phyloP scores from a whole-genome alignment of 2,113 vertebrate species.

The Lepisosteus oculatus region DNA sequence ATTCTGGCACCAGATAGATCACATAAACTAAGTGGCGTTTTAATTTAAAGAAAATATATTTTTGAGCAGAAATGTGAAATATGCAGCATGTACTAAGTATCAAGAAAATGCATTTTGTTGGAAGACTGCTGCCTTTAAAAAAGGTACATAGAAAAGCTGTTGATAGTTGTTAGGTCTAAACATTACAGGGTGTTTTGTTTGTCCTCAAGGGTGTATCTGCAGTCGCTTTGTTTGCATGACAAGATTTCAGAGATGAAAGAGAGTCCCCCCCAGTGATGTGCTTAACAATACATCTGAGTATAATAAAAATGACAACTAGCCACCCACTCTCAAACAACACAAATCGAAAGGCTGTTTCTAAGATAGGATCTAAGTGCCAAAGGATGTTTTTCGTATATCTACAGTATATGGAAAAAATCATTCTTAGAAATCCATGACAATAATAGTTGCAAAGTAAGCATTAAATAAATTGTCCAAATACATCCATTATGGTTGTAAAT shows the following conservation, averaged over 20 bases:
- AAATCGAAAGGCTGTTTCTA: too few relatives aligned
- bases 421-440: too few relatives aligned
- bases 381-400: too few relatives aligned
- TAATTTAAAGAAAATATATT: background rate
- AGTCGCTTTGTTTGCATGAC: background rate
- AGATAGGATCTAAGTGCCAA: too few relatives aligned
- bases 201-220: conserved; percentile 3
- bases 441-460: too few relatives aligned
- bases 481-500: too few relatives aligned
- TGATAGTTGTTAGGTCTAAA: background rate
- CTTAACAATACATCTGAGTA: conserved; percentile 11
- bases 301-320: conserved; percentile 16
- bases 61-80: background rate
- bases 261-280: background rate
- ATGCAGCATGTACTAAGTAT: background rate
- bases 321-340: conserved; percentile 3
- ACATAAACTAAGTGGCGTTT: conserved; percentile 3
- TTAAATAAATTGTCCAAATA: too few relatives aligned
- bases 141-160: background rate
- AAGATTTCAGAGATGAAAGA: background rate
- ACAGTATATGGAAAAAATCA: too few relatives aligned
- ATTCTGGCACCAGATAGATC: background rate
- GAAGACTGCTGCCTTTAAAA: background rate
- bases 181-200: background rate
- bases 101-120: too few relatives aligned